Conservation (phyloP, 2,113 vertebrate genomes). For the Melanocharis versteri region DNA sequence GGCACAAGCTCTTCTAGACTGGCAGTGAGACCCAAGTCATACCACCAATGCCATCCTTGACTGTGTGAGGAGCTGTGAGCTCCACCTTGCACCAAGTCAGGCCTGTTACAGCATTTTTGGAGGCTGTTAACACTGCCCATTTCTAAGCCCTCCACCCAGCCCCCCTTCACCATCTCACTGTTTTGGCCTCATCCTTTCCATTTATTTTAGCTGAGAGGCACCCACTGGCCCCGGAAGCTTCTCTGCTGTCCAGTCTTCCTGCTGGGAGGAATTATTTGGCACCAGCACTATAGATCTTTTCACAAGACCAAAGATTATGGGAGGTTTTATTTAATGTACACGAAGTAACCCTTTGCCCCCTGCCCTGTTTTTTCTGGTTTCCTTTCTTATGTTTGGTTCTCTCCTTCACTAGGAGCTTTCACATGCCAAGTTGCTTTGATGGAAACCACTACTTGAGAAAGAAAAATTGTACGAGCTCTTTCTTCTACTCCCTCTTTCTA, state of each 20-base stretch:
- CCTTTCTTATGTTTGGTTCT: neutral
- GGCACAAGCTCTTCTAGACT: neutral
- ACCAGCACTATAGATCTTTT: neutral
- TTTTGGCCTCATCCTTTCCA: neutral
- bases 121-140: neutral
- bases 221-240: neutral
- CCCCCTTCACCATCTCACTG: neutral
- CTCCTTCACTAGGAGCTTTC: neutral
- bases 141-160: neutral
- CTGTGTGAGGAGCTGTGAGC: neutral
- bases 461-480: neutral
- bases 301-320: neutral
- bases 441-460: neutral
- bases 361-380: neutral
- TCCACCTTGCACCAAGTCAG: neutral
- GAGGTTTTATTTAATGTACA: conserved; percentile 22
- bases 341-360: neutral
- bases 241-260: neutral
- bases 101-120: neutral
- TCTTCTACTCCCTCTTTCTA: neutral
- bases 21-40: neutral
- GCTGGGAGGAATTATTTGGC: neutral
- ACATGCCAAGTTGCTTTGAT: neutral
- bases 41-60: rapidly evolving
- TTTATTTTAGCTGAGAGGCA: neutral